phyloP scores from a whole-genome alignment of 2,888 invertebrate species.

The Pseudolycoriella hygida region DNA sequence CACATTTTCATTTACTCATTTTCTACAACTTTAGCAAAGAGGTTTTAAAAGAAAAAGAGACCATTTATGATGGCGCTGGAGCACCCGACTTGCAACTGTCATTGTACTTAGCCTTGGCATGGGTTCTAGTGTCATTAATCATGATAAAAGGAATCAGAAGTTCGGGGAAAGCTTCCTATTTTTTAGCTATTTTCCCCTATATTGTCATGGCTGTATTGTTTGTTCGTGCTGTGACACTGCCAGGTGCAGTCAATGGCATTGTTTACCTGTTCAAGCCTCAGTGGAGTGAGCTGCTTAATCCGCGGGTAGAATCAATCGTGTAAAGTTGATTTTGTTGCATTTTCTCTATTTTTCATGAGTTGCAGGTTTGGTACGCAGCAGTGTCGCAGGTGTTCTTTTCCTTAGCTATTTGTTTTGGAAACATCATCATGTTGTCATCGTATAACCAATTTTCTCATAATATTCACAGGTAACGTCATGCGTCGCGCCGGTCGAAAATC shows the following conservation, averaged over 20 bases:
- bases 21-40: constrained; percentile 24
- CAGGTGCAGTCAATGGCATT: constrained; percentile 42
- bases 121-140: constrained; percentile 34
- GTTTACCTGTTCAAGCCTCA: constrained; percentile 45
- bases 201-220: constrained; percentile 44
- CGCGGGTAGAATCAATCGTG: constrained; percentile 25
- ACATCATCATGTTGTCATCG: constrained; percentile 42
- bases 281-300: constrained; percentile 42
- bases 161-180: constrained; percentile 52
- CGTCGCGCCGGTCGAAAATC: constrained; percentile 17
- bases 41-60: constrained; percentile 32
- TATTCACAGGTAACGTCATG: constrained; percentile 34
- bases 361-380: constrained; percentile 43
- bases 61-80: constrained; percentile 36
- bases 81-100: constrained; percentile 34
- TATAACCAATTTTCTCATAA: constrained; percentile 42
- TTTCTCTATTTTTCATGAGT: not conserved
- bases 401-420: constrained; percentile 41
- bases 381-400: constrained; percentile 47
- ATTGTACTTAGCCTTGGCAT: constrained; percentile 33
- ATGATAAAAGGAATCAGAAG: constrained; percentile 37
- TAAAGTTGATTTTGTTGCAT: not conserved
- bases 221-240: constrained; percentile 39
- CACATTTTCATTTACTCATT: not conserved
- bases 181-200: constrained; percentile 56